phyloP scores from a whole-genome alignment of 2,797 vertebrate species.

The Cryptoblepharus egeriae region DNA sequence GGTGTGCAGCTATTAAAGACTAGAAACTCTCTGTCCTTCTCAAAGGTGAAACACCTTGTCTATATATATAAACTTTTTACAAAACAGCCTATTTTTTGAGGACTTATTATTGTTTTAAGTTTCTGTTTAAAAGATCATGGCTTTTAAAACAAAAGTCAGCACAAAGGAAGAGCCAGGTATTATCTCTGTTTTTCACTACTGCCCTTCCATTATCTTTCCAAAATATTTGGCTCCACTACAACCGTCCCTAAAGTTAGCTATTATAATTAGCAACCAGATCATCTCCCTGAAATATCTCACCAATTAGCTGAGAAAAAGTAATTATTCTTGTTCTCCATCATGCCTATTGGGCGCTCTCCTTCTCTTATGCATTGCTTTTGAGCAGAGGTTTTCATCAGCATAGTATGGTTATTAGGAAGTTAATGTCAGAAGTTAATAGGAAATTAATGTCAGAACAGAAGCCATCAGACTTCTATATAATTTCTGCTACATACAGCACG shows the following conservation, averaged over 20 bases:
- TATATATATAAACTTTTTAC: background rate
- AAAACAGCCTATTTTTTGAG: too few species aligned
- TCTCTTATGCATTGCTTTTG: background rate
- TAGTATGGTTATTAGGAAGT: background rate
- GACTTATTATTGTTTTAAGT: background rate
- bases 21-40: background rate
- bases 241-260: background rate
- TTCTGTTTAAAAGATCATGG: slow-evolving; percentile 2
- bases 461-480: fast-evolving
- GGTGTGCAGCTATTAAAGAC: background rate
- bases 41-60: background rate
- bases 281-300: background rate
- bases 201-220: slow-evolving; percentile 17
- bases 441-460: background rate
- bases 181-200: background rate
- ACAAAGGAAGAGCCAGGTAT: background rate
- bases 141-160: slow-evolving; percentile 3
- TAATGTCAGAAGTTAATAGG: background rate
- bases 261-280: slow-evolving; percentile 3
- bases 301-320: slow-evolving; percentile 35
- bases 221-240: slow-evolving; percentile 46
- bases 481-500: background rate
- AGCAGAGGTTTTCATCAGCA: slow-evolving; percentile 9
- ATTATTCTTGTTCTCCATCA: slow-evolving; percentile 15
- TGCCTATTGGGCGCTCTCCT: background rate